These are phyloP conservation scores for Mechanitis messenoides DNA, from an alignment of 2,888 invertebrate genomes.

Conservation along the genomic window DNA sequence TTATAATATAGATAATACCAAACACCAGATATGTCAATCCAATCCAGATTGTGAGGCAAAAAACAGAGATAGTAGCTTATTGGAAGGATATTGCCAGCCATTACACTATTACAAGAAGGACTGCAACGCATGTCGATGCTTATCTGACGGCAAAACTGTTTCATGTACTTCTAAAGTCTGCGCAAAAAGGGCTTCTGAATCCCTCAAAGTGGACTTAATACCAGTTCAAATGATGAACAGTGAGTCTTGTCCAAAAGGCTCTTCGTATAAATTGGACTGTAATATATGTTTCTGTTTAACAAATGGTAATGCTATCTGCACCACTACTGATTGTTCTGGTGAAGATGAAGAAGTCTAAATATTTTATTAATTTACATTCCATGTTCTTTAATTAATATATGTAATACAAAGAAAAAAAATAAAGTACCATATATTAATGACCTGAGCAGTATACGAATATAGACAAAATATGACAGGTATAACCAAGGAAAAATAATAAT, in stretches of 20 bases:
- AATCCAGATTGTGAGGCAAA: conserved; percentile 32
- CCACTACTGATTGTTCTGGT: conserved; percentile 43
- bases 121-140: conserved; percentile 55
- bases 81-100: conserved; percentile 58
- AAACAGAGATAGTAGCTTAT: conserved; percentile 25
- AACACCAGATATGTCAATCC: conserved; percentile 41
- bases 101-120: conserved; percentile 44
- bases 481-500: too few species aligned
- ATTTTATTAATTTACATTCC: conserved; percentile 4
- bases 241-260: conserved; percentile 43
- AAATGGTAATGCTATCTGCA: conserved; percentile 59
- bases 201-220: conserved; percentile 45
- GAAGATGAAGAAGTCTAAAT: conserved; percentile 24
- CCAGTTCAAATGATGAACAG: conserved; percentile 43
- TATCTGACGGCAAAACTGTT: conserved; percentile 47
- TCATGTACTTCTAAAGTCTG: conserved; percentile 46
- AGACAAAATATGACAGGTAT: too few species aligned
- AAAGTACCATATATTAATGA: neutral
- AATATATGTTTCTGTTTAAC: conserved; percentile 57
- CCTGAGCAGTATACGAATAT: too few species aligned
- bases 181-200: conserved; percentile 12
- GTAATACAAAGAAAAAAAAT: neutral
- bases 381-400: neutral
- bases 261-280: conserved; percentile 53
- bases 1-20: conserved; percentile 30